Evolutionary conservation across 2,797 vertebrate genomes (phyloP).

Genomic region (Lerista edwardsae): DNA sequence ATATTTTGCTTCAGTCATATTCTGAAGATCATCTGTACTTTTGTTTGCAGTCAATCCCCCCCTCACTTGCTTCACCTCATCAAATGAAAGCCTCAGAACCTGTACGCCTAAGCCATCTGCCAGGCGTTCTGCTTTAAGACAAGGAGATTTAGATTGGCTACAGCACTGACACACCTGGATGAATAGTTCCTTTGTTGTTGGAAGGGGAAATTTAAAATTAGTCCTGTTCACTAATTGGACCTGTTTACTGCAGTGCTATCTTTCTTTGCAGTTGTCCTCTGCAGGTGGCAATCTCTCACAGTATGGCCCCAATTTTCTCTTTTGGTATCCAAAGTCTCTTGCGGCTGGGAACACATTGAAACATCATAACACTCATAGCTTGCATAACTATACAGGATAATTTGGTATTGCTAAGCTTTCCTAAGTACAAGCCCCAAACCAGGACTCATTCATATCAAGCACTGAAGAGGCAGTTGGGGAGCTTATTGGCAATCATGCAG

Average conservation of each 20-base stretch:
- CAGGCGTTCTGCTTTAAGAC: slow-evolving; percentile 14
- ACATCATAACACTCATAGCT: slow-evolving; percentile 6
- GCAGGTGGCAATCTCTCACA: slow-evolving; percentile 45
- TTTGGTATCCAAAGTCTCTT: slow-evolving; percentile 35
- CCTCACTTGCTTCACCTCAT: not conserved
- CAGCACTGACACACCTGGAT: slow-evolving; percentile 11
- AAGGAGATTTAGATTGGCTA: slow-evolving; percentile 18
- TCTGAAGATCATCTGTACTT: slow-evolving; percentile 1
- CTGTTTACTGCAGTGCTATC: not conserved
- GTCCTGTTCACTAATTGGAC: slow-evolving; percentile 37
- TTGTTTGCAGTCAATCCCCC: not conserved
- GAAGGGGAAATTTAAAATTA: slow-evolving; percentile 36
- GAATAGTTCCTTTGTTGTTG: not conserved
- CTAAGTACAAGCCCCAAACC: slow-evolving; percentile 18
- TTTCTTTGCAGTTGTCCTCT: slow-evolving; percentile 26
- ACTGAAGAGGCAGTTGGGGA: not conserved
- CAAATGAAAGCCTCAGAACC: not conserved
- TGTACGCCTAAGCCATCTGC: not conserved
- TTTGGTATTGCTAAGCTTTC: not conserved
- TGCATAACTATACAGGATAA: slow-evolving; percentile 4
- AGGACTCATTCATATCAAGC: not conserved
- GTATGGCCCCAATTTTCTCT: slow-evolving; percentile 46
- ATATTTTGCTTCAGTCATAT: slow-evolving; percentile 1
- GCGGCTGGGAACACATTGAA: slow-evolving; percentile 17
- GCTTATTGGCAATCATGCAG: not conserved